phyloP scores from a whole-genome alignment of 2,797 vertebrate species.

The Sebastes elongatus region DNA sequence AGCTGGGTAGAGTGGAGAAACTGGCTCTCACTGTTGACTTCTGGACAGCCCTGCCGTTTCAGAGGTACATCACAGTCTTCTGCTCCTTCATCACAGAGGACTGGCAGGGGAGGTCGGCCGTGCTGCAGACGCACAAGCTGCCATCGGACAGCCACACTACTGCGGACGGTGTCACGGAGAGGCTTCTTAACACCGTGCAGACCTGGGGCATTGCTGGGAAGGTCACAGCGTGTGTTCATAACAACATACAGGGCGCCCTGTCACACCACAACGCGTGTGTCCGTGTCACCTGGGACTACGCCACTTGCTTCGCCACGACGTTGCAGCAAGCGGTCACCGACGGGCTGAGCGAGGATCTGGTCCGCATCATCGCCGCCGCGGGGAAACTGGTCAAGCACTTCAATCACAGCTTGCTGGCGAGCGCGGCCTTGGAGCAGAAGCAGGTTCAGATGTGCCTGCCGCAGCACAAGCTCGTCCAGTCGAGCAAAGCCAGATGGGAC shows the following conservation, averaged over 20 bases:
- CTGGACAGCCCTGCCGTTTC: slow-evolving; percentile 64
- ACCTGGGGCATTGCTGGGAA: slow-evolving; percentile 57
- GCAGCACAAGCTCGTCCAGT: slow-evolving; percentile 60
- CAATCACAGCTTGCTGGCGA: slow-evolving; percentile 35
- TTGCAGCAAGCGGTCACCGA: slow-evolving; percentile 57
- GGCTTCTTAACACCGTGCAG: slow-evolving; percentile 43
- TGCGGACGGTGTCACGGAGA: slow-evolving; percentile 25
- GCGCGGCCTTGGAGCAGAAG: slow-evolving; percentile 64
- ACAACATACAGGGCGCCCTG: slow-evolving; percentile 12
- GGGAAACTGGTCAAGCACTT: slow-evolving; percentile 71
- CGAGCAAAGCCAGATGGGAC: slow-evolving; percentile 65
- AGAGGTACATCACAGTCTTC: slow-evolving; percentile 69
- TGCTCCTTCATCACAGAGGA: slow-evolving; percentile 76
- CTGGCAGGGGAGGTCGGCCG: slow-evolving; percentile 69
- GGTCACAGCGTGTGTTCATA: slow-evolving; percentile 66
- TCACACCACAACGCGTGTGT: background rate
- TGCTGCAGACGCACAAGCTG: slow-evolving; percentile 69
- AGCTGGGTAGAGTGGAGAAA: slow-evolving; percentile 58
- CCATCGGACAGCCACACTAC: slow-evolving; percentile 12
- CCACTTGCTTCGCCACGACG: slow-evolving; percentile 60
- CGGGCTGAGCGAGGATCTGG: slow-evolving; percentile 64
- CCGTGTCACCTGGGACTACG: slow-evolving; percentile 51
- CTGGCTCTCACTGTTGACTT: slow-evolving; percentile 69
- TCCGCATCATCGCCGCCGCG: slow-evolving; percentile 48
- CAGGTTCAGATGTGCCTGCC: slow-evolving; percentile 72